Conservation (phyloP, 2,113 vertebrate species). For the Herpetotheres cachinnans region DNA sequence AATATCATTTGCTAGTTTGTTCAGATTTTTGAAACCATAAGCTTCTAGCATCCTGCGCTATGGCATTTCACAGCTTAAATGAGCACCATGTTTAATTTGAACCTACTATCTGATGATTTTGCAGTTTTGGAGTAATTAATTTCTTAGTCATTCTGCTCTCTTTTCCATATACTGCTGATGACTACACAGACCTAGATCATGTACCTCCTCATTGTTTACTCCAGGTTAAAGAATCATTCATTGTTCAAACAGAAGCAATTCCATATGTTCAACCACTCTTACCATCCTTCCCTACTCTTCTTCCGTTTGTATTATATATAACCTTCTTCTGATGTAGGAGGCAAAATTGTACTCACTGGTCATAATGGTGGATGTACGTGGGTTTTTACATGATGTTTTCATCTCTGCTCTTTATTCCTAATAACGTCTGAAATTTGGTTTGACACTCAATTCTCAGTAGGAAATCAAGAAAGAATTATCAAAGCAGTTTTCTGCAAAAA, state of each 20-base stretch:
- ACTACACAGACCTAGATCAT: neutral
- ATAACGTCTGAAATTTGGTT: neutral
- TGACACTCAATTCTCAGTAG: neutral
- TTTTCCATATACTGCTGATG: neutral
- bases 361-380: rapidly evolving
- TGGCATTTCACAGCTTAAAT: neutral
- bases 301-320: neutral
- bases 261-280: neutral
- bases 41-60: neutral
- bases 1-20: neutral
- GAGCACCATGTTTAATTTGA: neutral
- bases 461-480: neutral
- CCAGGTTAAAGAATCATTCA: neutral
- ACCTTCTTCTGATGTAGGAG: neutral
- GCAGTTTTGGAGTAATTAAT: neutral
- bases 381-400: neutral
- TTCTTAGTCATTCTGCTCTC: neutral
- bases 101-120: neutral
- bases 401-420: neutral
- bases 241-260: neutral
- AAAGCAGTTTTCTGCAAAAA: neutral
- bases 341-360: neutral
- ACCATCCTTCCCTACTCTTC: neutral
- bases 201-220: neutral
- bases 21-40: neutral